These are phyloP conservation scores for Eristalinus sepulchralis DNA, from an alignment of 2,888 invertebrate genomes.

Conservation along the genomic window DNA sequence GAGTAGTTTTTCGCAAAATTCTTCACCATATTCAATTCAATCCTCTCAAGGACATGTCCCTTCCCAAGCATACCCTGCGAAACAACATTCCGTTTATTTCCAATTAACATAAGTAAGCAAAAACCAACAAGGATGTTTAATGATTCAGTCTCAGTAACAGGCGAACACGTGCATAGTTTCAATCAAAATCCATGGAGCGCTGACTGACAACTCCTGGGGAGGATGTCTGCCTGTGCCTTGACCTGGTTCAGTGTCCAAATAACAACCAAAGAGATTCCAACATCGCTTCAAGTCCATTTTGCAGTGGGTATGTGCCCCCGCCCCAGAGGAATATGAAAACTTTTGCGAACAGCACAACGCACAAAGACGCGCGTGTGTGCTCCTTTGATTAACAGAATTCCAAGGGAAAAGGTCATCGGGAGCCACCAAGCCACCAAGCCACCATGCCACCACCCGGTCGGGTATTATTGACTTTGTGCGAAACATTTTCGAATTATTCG, in stretches of 20 bases:
- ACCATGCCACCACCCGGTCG: too few species aligned
- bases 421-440: background rate
- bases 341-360: background rate
- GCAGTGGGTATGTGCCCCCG: too few species aligned
- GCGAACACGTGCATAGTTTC: slow-evolving; percentile 8
- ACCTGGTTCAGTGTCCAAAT: background rate
- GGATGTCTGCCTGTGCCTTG: background rate
- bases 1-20: background rate
- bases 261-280: background rate
- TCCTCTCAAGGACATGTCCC: too few species aligned
- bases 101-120: slow-evolving; percentile 25
- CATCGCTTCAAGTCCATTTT: background rate
- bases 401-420: background rate
- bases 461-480: background rate
- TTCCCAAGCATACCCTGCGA: too few species aligned
- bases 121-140: background rate
- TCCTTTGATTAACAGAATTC: background rate
- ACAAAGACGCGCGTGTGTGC: background rate
- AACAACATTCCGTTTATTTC: background rate
- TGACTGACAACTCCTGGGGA: background rate
- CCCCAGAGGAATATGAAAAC: background rate
- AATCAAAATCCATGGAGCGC: slow-evolving; percentile 4
- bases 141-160: slow-evolving; percentile 13
- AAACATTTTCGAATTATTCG: background rate
- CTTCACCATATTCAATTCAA: too few species aligned